Conservation (phyloP, 2,113 vertebrate genomes). For the Muntiacus muntjak region DNA sequence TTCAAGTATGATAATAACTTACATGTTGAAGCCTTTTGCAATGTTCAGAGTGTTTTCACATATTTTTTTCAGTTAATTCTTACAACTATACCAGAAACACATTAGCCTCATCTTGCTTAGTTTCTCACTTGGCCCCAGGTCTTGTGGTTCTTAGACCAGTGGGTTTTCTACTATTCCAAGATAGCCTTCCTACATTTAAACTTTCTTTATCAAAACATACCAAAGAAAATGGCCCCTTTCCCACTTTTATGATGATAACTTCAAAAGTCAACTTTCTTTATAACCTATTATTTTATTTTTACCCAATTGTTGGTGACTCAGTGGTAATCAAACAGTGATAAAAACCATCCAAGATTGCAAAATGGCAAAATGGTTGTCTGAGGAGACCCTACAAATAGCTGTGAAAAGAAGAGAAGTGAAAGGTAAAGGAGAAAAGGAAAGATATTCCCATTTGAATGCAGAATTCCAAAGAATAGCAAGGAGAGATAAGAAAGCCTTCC, state of each 20-base stretch:
- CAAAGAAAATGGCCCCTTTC: not conserved
- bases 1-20: not conserved
- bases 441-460: too few relatives aligned
- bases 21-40: not conserved
- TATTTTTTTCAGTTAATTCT: not conserved
- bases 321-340: too few relatives aligned
- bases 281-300: not conserved
- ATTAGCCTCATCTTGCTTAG: not conserved
- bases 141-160: not conserved
- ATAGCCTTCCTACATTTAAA: not conserved
- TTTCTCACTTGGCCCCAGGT: not conserved
- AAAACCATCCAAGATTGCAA: too few relatives aligned
- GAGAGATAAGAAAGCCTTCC: too few relatives aligned
- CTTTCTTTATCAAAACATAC: not conserved
- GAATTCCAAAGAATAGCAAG: too few relatives aligned
- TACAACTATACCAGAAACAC: not conserved
- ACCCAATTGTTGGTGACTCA: too few relatives aligned
- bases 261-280: not conserved
- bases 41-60: not conserved
- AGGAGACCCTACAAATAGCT: too few relatives aligned
- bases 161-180: not conserved
- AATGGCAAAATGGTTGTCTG: too few relatives aligned
- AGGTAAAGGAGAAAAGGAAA: too few relatives aligned
- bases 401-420: too few relatives aligned
- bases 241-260: not conserved